Evolutionary conservation across 2,797 vertebrate species (phyloP).

Genomic region (Thripadectes ignobilis): DNA sequence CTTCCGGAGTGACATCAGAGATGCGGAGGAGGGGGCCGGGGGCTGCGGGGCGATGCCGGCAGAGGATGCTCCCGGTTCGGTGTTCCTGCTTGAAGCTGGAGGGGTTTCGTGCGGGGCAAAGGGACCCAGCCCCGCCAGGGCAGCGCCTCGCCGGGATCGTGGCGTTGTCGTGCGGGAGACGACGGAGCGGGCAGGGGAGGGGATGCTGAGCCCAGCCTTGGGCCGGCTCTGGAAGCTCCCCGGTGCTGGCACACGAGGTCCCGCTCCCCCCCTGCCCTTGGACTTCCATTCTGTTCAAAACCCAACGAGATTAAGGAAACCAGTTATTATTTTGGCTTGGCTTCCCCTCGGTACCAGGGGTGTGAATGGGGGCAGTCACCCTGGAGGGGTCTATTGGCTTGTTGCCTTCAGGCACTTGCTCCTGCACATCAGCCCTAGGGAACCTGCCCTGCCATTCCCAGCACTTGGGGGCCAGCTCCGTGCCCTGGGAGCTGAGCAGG

Average conservation of each 20-base stretch:
- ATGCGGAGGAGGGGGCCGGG: neutral
- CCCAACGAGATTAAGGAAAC: neutral
- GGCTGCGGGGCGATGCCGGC: neutral
- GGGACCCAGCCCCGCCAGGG: neutral
- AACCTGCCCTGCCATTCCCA: neutral
- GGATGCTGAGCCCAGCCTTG: neutral
- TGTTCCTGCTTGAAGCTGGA: neutral
- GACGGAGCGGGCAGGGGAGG: fast-evolving
- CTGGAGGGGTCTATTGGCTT: fast-evolving
- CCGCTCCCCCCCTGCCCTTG: fast-evolving
- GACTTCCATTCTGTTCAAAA: fast-evolving
- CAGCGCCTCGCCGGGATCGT: neutral
- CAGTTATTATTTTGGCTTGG: fast-evolving
- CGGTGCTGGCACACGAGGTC: fast-evolving
- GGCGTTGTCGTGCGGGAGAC: fast-evolving
- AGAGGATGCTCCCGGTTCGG: neutral
- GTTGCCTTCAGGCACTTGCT: fast-evolving
- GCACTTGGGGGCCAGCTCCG: fast-evolving
- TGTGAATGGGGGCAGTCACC: neutral
- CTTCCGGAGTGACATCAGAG: conserved; percentile 59
- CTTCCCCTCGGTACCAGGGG: fast-evolving
- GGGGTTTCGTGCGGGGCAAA: neutral
- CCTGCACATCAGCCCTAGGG: neutral
- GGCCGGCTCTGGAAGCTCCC: neutral
- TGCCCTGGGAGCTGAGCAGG: neutral